Base-by-base conservation (phyloP, 1,140 invertebrate genomes). In the silkworm (Bombyx mori) region DNA sequence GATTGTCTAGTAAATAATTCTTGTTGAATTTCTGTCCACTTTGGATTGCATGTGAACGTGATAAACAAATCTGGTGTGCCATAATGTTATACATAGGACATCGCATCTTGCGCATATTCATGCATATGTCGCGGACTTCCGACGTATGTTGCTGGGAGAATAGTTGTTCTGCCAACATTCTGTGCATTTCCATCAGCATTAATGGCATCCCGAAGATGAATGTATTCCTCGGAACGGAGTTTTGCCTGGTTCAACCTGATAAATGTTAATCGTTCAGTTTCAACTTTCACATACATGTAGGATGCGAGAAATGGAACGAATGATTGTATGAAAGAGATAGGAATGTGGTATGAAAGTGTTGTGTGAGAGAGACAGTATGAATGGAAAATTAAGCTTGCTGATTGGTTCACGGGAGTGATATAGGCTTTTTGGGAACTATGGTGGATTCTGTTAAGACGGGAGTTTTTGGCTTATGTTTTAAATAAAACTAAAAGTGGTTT, bases 251-350 rank as follows among this genome's bases (percentile, higher is more conserved):
- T 51, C 22, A 51, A 35, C 22, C 50, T 3, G 22, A 51, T 51
- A 6, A 22, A 51, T 51, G 50, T 51, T n/a, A 51, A 51, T 51
- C 50, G 50, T 51, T 51, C 50, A 51, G 74, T 58, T 18, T 51
- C 50, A 35, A 51, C 26, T 51, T 51, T 51, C 12, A 51, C 50
- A 35, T 51, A 51, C 50, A 51, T 51, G 50, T 51, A 12, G 4
- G 26, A 18, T 18, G 12, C 12, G 12, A 18, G 12, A 18, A 18
- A 18, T 18, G 12, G 12, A 18, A 18, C 12, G 12, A 18, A 18
- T 18, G 12, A 18, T 18, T 18, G 12, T 18, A 18, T 18, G 12
- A 18, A 18, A 18, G 12, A 18, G 12, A 18, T 18, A 18, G 12
- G 12, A 18, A 18, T 18, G 12, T 18, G 12, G 12, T 18, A 18